Evolutionary conservation across 2,797 vertebrate genomes (phyloP).

Genomic region (Hypotaenidia philippensis): DNA sequence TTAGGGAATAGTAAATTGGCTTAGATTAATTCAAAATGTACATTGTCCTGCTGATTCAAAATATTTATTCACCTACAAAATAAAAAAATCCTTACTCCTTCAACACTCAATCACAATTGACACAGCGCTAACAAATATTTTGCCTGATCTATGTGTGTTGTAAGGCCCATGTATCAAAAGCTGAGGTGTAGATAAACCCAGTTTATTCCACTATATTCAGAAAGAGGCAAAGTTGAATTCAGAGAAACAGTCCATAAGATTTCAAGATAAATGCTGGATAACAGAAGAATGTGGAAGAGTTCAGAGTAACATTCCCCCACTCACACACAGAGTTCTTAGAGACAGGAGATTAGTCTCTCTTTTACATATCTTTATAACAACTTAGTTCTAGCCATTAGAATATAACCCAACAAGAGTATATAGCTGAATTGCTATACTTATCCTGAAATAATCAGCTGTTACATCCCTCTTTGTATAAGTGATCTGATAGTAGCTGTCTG

Average conservation of each 20-base stretch:
- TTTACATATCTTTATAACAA: background rate
- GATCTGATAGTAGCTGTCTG: background rate
- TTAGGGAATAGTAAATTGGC: background rate
- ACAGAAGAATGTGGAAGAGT: rapidly evolving
- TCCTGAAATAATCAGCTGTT: background rate
- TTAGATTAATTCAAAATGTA: background rate
- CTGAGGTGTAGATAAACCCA: background rate
- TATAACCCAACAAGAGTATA: background rate
- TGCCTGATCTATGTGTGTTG: background rate
- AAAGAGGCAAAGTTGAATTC: background rate
- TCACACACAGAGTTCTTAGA: background rate
- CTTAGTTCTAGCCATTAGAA: background rate
- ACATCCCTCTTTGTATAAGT: background rate
- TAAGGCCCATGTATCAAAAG: background rate
- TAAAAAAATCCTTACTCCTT: background rate
- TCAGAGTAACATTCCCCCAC: background rate
- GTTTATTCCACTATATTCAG: background rate
- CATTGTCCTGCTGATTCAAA: background rate
- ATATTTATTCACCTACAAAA: background rate
- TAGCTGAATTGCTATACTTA: background rate
- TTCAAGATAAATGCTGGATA: background rate
- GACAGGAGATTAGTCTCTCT: background rate
- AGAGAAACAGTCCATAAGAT: background rate
- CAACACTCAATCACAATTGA: background rate
- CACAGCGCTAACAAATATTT: background rate